These are phyloP conservation scores for Mylabris phalerata DNA, from an alignment of 1,140 invertebrate species.

Conservation along the genomic window DNA sequence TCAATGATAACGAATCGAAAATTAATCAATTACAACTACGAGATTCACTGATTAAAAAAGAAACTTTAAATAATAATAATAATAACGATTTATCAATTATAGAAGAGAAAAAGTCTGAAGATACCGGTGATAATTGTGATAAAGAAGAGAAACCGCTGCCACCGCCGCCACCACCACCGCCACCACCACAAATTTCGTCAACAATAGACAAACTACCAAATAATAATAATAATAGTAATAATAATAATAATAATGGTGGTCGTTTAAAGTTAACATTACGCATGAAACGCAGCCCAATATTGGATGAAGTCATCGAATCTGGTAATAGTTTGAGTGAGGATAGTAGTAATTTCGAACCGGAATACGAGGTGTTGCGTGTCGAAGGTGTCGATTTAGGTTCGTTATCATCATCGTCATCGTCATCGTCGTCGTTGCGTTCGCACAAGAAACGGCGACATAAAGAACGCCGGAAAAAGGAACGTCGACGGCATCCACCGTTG, in stretches of 20 bases:
- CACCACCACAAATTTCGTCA: too few relatives aligned
- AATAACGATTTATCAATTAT: not conserved
- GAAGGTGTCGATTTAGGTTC: slow-evolving; percentile 59
- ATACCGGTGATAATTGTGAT: not conserved
- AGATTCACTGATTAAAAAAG: not conserved
- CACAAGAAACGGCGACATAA: slow-evolving; percentile 60
- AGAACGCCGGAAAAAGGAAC: slow-evolving; percentile 45
- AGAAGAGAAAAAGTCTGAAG: not conserved
- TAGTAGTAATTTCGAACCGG: slow-evolving; percentile 52
- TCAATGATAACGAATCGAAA: slow-evolving; percentile 35
- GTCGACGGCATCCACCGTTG: slow-evolving; percentile 29
- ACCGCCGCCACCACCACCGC: too few relatives aligned
- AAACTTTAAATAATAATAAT: slow-evolving; percentile 8
- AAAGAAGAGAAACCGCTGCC: slow-evolving; percentile 30
- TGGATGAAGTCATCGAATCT: slow-evolving; percentile 78
- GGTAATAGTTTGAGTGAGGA: slow-evolving; percentile 63
- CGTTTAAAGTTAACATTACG: slow-evolving; percentile 72
- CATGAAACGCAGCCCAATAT: slow-evolving; percentile 77
- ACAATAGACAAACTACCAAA: not conserved
- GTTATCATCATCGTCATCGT: not conserved
- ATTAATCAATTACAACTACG: too few relatives aligned
- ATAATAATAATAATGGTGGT: slow-evolving; percentile 39
- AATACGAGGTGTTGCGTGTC: slow-evolving; percentile 77
- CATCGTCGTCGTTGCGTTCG: slow-evolving; percentile 19
- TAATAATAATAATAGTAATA: not conserved